Evolutionary conservation across 2,888 invertebrate genomes (phyloP), one percentile per base, ranked within the genome.

Genomic region (Chymomyza fuscimana): DNA sequence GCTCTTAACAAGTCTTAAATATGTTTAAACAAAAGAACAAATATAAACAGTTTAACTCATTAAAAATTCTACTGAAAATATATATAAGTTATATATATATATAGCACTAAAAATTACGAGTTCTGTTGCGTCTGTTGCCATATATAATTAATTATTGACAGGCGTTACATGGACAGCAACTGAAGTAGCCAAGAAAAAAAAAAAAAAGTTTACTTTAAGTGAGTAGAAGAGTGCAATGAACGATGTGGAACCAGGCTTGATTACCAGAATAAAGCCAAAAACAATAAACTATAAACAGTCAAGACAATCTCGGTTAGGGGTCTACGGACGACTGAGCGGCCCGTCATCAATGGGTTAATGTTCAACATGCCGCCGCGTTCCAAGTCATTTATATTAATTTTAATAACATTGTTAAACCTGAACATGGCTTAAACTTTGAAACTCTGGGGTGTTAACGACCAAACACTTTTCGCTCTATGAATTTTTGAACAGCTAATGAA

Each of bases 381-480:
- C 65, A 67, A 77, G 79, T 82, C 86, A 87, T 87, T 87, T 88
- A 87, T 89, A 87, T 83, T 88, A 86, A 89, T 89, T 88, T 89
- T 89, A 87, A 87, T 89, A 87, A 89, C 82, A 86, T 86, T 87
- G 88, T 87, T 88, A 87, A 83, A 79, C 76, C 70, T 25, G 70
- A 66, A 32, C 70, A 40, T 22, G 12, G 6, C 36, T 58, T 64
- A 40, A 16, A 32, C 52, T 15, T 63, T 29, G 40, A 52, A 12
- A 46, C 16, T 56, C 22, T 63, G 67, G 76, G 69, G 87, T 87
- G 87, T 87, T 87, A 86, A 86, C 86, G 86, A 81, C 69, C 72
- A 80, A 87, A 83, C 85, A 85, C 87, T 85, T 87, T 83, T 82
- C 77, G 73, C 76, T 73, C 79, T 77, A 80, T 83, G 86, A 81